A percentile compares a stretch with the other conserved stretches of the same genome.
Evolutionary conservation across 2,888 invertebrate genomes (phyloP).

Genomic region (Pseudoips prasinana): DNA sequence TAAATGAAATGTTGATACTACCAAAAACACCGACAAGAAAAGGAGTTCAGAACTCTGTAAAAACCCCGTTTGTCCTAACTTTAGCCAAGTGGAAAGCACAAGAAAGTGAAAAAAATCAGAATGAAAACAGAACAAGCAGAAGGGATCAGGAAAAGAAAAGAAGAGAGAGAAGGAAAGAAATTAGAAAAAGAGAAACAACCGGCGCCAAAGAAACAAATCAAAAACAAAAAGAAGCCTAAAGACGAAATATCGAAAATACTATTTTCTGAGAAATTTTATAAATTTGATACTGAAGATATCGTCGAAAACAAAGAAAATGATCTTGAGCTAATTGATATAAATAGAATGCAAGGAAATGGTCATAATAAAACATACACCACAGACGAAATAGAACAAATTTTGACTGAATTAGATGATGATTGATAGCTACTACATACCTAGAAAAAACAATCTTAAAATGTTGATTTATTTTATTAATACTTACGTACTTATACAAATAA

Average conservation of each 20-base stretch:
- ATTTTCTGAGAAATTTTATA: constrained; percentile 7
- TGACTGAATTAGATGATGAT: too few species aligned
- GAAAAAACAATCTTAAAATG: too few species aligned
- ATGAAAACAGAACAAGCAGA: constrained; percentile 13
- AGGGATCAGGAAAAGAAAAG: constrained; percentile 18
- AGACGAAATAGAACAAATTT: too few species aligned
- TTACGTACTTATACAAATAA: too few species aligned
- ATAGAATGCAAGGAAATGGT: too few species aligned
- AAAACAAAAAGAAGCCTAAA: neutral
- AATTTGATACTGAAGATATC: constrained; percentile 5
- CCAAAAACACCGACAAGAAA: constrained; percentile 19
- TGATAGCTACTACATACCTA: too few species aligned
- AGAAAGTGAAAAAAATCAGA: constrained; percentile 13
- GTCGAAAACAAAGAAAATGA: constrained; percentile 6
- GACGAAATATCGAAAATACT: constrained; percentile 2
- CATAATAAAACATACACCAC: too few species aligned
- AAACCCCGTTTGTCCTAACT: constrained; percentile 14
- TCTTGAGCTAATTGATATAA: neutral
- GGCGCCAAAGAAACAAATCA: constrained; percentile 7
- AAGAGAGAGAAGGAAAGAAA: constrained; percentile 9
- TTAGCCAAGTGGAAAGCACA: constrained; percentile 12
- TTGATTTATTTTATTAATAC: too few species aligned
- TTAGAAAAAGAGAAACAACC: constrained; percentile 8
- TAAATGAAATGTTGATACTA: too few species aligned
- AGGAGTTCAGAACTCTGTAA: constrained; percentile 10